Evolutionary conservation across 2,888 invertebrate species (phyloP).

Genomic region (Parelbella ahira): DNA sequence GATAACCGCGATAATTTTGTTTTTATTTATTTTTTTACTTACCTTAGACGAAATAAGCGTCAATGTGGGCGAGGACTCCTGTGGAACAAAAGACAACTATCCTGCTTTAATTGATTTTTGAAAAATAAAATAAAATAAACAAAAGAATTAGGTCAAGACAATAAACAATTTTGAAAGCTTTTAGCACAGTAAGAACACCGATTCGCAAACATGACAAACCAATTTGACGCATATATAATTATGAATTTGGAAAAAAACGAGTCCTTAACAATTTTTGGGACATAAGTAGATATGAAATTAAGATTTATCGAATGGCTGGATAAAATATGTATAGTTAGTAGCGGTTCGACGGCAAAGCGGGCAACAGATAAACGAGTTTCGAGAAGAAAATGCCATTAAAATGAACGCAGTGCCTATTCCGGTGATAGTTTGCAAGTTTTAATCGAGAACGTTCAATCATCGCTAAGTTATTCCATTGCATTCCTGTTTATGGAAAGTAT

Average conservation of each 20-base stretch:
- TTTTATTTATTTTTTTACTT: constrained; percentile 69
- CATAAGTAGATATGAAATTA: too few species aligned
- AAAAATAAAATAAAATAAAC: constrained; percentile 26
- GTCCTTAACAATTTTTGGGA: too few species aligned
- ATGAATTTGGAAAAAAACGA: too few species aligned
- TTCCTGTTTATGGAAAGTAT: not conserved
- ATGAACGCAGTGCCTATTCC: not conserved
- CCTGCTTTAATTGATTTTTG: constrained; percentile 66
- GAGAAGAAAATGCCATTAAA: constrained; percentile 3
- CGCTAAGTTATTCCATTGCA: not conserved
- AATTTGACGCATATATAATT: not conserved
- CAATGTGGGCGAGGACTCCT: constrained; percentile 89
- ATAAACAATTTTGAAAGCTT: constrained; percentile 1
- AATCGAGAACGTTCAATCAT: not conserved
- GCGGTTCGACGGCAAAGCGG: too few species aligned
- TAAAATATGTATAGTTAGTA: not conserved
- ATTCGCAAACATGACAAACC: constrained; percentile 19
- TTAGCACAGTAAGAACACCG: constrained; percentile 3
- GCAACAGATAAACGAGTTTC: too few species aligned
- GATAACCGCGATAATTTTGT: constrained; percentile 31
- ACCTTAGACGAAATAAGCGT: constrained; percentile 89
- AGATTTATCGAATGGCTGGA: not conserved
- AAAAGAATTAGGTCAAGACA: constrained; percentile 4
- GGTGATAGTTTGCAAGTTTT: not conserved
- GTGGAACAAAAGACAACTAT: constrained; percentile 80